Evolutionary conservation across 2,113 vertebrate species (phyloP).

Genomic region (Triplophysa siluroides): DNA sequence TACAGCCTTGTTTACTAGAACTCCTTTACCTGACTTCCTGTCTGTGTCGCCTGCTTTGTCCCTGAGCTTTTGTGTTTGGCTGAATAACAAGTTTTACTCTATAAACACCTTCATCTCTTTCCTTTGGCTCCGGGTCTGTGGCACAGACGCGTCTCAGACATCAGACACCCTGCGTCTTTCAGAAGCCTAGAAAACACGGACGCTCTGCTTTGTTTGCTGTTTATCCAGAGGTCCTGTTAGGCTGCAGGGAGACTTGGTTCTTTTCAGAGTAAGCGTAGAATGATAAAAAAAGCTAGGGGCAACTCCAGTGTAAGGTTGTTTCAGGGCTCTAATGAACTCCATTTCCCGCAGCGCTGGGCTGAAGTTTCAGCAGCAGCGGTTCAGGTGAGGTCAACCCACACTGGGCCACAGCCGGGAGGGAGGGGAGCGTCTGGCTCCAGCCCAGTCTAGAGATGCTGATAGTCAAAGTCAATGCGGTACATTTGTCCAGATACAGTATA

Average conservation of each 20-base stretch:
- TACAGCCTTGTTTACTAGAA: constrained; percentile 17
- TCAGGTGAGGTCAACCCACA: constrained; percentile 48
- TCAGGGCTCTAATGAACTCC: constrained; percentile 54
- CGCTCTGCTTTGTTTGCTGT: constrained; percentile 1
- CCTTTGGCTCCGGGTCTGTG: not conserved
- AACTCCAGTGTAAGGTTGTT: constrained; percentile 47
- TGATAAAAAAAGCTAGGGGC: not conserved
- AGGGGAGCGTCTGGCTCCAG: constrained; percentile 8
- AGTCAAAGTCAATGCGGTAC: constrained; percentile 25
- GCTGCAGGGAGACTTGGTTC: constrained; percentile 4
- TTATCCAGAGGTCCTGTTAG: not conserved
- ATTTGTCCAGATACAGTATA: constrained; percentile 34
- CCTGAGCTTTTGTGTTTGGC: not conserved
- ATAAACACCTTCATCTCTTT: constrained; percentile 7
- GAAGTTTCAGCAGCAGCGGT: constrained; percentile 29
- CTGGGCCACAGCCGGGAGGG: not conserved
- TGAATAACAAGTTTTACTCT: not conserved
- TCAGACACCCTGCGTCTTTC: not conserved
- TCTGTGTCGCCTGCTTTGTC: not conserved
- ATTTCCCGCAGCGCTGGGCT: constrained; percentile 23
- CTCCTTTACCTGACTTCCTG: not conserved
- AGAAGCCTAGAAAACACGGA: constrained; percentile 5
- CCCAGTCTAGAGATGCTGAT: constrained; percentile 12
- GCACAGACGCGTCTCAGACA: not conserved
- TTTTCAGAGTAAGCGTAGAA: constrained; percentile 19